Evolutionary conservation across 2,797 vertebrate genomes (phyloP).

Genomic region (Selene dorsalis): DNA sequence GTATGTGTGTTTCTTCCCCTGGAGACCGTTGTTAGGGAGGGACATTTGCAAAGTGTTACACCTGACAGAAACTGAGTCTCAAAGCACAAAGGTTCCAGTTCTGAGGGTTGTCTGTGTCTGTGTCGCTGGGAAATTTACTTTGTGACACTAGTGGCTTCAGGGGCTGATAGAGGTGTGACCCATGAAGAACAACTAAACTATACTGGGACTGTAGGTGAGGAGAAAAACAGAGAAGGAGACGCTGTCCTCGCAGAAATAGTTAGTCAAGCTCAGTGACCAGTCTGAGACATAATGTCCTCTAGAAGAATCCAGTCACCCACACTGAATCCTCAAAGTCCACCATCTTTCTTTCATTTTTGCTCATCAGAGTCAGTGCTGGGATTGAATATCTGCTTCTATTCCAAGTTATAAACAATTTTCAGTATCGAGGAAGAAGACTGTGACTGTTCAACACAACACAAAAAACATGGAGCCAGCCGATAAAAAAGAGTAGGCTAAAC

Average conservation of each 20-base stretch:
- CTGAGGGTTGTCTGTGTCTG: constrained; percentile 45
- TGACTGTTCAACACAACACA: constrained; percentile 48
- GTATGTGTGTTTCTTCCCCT: constrained; percentile 41
- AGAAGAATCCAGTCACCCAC: constrained; percentile 25
- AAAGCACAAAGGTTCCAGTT: constrained; percentile 63
- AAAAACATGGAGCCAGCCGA: constrained; percentile 59
- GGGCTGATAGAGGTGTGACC: constrained; percentile 43
- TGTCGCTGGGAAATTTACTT: constrained; percentile 36
- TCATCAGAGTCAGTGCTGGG: constrained; percentile 55
- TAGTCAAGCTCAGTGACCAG: constrained; percentile 25
- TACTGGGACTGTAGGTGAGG: constrained; percentile 6
- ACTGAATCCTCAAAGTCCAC: constrained; percentile 23
- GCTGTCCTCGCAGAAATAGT: constrained; percentile 31
- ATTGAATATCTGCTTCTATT: constrained; percentile 48
- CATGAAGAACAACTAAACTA: constrained; percentile 16
- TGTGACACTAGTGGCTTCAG: constrained; percentile 34
- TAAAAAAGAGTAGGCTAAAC: constrained; percentile 36
- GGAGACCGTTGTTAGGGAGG: constrained; percentile 40
- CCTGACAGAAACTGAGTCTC: constrained; percentile 47
- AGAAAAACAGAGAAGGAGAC: constrained; percentile 17
- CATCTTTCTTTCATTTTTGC: neutral
- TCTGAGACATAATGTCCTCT: constrained; percentile 32
- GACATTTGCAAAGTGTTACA: constrained; percentile 54
- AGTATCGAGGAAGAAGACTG: constrained; percentile 37
- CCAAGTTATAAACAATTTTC: constrained; percentile 29